Evolutionary conservation across 2,113 vertebrate genomes (phyloP).

Genomic region (Myrmecobius fasciatus): DNA sequence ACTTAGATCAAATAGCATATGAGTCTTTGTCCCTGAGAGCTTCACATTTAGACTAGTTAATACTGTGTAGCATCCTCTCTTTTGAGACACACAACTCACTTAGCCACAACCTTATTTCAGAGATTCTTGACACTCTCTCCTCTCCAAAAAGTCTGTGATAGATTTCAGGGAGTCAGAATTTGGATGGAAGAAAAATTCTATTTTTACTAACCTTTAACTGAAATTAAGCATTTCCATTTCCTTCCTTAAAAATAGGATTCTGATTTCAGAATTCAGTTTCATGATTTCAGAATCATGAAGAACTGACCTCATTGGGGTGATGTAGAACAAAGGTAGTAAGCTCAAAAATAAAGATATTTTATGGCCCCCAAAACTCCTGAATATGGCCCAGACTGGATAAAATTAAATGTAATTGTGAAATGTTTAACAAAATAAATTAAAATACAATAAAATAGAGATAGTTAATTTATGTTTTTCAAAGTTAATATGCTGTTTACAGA

Average conservation of each 20-base stretch:
- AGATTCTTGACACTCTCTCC: not conserved
- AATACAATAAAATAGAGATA: not conserved
- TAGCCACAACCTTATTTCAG: not conserved
- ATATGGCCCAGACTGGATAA: not conserved
- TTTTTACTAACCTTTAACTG: not conserved
- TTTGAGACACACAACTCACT: not conserved
- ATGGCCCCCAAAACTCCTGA: not conserved
- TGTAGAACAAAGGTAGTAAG: not conserved
- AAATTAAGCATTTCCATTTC: not conserved
- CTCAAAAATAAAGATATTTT: not conserved
- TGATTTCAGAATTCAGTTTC: not conserved
- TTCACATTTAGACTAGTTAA: not conserved
- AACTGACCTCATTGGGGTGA: not conserved
- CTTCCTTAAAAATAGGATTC: not conserved
- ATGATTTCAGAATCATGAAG: not conserved
- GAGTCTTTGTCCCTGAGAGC: not conserved
- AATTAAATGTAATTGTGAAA: not conserved
- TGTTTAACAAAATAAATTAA: too few relatives aligned
- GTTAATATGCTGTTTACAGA: not conserved
- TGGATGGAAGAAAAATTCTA: not conserved
- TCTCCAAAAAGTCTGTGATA: not conserved
- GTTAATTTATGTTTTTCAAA: not conserved
- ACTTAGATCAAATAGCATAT: not conserved
- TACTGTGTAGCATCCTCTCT: not conserved
- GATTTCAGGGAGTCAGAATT: not conserved